Evolutionary conservation across 2,113 vertebrate species (phyloP).

Genomic region (Nycticorax nycticorax): DNA sequence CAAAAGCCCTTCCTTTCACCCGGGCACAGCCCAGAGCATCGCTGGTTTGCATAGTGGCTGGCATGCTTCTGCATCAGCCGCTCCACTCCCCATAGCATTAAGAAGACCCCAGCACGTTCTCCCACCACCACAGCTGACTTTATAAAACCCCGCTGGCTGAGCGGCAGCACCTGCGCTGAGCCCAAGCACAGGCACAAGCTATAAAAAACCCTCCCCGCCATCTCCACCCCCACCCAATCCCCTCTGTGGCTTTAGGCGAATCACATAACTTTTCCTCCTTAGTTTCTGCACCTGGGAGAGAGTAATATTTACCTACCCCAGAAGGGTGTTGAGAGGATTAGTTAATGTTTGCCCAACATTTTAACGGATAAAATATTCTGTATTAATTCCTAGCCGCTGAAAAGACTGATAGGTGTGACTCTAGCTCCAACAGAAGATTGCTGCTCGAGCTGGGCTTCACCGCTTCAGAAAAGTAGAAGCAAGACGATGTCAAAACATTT

Average conservation of each 20-base stretch:
- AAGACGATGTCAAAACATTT: neutral
- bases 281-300: constrained; percentile 32
- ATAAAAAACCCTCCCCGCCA: neutral
- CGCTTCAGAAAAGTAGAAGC: neutral
- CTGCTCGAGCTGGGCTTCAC: neutral
- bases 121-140: neutral
- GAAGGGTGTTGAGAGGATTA: constrained; percentile 29
- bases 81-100: accelerated
- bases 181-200: neutral
- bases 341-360: constrained; percentile 41
- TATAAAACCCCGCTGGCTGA: neutral
- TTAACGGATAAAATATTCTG: constrained; percentile 18
- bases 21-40: accelerated
- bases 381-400: neutral
- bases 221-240: neutral
- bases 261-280: neutral
- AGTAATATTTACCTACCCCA: constrained; percentile 34
- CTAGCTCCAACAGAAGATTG: neutral
- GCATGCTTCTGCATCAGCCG: accelerated
- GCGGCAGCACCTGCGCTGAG: neutral
- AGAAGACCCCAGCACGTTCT: neutral
- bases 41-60: accelerated
- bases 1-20: neutral
- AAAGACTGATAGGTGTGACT: neutral
- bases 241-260: constrained; percentile 37